Conservation (phyloP, 1,140 invertebrate genomes). For the Pseudomyrmex sp. region DNA sequence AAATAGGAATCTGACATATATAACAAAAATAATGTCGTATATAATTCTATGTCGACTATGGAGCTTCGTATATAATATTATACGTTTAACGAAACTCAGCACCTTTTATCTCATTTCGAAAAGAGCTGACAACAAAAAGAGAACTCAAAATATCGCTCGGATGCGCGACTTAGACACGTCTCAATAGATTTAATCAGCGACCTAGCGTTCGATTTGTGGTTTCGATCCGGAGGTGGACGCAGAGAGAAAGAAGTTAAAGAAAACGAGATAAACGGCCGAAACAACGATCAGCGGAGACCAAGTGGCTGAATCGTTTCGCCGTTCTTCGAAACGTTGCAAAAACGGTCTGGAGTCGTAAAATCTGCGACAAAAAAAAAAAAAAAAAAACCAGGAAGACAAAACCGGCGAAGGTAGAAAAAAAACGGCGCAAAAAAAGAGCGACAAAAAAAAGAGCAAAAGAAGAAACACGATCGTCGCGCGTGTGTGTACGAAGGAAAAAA, state of each 20-base stretch:
- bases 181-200: slow-evolving; percentile 33
- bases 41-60: too few species aligned
- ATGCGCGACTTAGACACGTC: slow-evolving; percentile 37
- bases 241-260: background rate
- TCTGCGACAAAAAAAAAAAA: background rate
- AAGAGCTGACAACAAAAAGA: slow-evolving; percentile 1
- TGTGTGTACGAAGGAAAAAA: background rate
- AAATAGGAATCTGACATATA: background rate
- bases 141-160: slow-evolving; percentile 39
- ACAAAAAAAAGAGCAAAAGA: background rate
- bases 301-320: background rate
- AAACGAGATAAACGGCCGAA: background rate
- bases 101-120: slow-evolving; percentile 4
- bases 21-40: background rate
- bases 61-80: too few species aligned
- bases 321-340: background rate
- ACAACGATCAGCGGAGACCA: background rate
- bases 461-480: background rate
- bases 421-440: background rate
- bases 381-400: background rate
- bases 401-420: background rate
- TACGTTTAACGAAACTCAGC: too few species aligned
- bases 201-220: background rate
- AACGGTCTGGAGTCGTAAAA: background rate
- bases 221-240: too few species aligned